Evolutionary conservation across 2,888 invertebrate genomes (phyloP).

Genomic region (Ormia ochracea): DNA sequence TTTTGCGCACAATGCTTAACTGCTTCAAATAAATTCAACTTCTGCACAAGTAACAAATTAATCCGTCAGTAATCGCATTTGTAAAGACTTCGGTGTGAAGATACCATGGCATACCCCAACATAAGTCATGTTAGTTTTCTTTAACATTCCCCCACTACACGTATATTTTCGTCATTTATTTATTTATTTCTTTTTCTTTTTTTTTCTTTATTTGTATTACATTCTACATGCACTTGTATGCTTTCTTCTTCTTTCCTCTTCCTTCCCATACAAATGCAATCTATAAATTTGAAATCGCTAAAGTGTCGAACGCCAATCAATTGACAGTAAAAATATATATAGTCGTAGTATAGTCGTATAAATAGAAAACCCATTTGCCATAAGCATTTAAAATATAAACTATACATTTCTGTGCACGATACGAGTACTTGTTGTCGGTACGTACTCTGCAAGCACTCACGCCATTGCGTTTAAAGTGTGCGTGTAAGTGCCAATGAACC

Average conservation of each 20-base stretch:
- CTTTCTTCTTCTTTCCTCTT: not conserved
- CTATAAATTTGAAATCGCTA: constrained; percentile 49
- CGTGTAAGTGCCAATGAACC: constrained; percentile 55
- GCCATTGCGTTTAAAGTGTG: constrained; percentile 50
- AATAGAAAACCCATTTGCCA: constrained; percentile 45
- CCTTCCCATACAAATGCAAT: not conserved
- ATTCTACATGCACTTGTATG: too few relatives aligned
- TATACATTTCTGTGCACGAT: constrained; percentile 5
- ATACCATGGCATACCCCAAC: constrained; percentile 48
- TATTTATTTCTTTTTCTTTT: not conserved
- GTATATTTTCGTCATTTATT: too few relatives aligned
- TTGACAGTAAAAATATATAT: constrained; percentile 53
- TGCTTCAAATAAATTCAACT: not conserved
- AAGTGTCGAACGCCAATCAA: constrained; percentile 63
- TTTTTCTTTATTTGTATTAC: not conserved
- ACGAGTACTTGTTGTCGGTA: constrained; percentile 4
- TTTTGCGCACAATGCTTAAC: not conserved
- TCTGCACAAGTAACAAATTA: not conserved
- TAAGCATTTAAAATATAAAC: constrained; percentile 16
- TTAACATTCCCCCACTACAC: constrained; percentile 4
- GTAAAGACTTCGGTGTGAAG: not conserved
- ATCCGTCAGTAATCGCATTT: not conserved
- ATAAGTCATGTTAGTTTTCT: constrained; percentile 40
- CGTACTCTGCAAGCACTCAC: not conserved
- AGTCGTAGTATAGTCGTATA: constrained; percentile 5